These are phyloP conservation scores for Mastigias papua DNA, from an alignment of 30 jellyfish, hydroid and myxozoan genomes.

Conservation along the genomic window DNA sequence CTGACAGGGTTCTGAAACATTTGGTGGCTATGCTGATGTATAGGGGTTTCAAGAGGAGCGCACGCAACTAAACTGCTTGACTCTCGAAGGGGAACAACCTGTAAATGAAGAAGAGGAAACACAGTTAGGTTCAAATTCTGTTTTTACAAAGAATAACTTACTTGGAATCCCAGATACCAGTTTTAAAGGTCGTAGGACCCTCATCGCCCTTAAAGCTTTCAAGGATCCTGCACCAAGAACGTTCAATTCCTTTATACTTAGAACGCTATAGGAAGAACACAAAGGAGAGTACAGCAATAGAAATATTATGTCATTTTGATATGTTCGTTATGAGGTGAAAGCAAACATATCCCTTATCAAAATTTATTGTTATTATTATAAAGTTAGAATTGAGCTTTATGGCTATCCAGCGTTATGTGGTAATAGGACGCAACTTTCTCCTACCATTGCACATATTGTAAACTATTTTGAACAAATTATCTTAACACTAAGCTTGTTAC, in stretches of 20 bases:
- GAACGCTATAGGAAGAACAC: constrained; percentile 75
- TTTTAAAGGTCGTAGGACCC: constrained; percentile 97
- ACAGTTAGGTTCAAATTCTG: neutral
- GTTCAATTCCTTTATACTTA: constrained; percentile 90
- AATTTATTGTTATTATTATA: no score
- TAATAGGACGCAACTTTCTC: no score
- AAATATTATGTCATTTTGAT: neutral
- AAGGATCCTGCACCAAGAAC: constrained; percentile 86
- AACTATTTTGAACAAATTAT: no score
- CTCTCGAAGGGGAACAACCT: neutral
- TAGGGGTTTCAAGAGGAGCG: neutral
- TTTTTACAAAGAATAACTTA: constrained; percentile 51
- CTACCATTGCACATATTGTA: no score
- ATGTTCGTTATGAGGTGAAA: neutral
- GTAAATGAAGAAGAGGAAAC: neutral
- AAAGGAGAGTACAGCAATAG: neutral
- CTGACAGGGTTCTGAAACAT: no score
- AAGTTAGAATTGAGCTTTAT: no score
- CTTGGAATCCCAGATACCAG: constrained; percentile 99
- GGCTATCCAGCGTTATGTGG: no score
- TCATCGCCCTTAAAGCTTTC: constrained; percentile 93
- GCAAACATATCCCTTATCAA: no score
- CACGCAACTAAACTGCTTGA: neutral
- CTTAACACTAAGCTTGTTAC: no score
- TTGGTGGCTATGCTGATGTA: no score